Percentiles rank a stretch among this genome's conserved stretches.
Evolutionary conservation across 2,113 vertebrate genomes (phyloP).

Genomic region (Siphamia tubifer): DNA sequence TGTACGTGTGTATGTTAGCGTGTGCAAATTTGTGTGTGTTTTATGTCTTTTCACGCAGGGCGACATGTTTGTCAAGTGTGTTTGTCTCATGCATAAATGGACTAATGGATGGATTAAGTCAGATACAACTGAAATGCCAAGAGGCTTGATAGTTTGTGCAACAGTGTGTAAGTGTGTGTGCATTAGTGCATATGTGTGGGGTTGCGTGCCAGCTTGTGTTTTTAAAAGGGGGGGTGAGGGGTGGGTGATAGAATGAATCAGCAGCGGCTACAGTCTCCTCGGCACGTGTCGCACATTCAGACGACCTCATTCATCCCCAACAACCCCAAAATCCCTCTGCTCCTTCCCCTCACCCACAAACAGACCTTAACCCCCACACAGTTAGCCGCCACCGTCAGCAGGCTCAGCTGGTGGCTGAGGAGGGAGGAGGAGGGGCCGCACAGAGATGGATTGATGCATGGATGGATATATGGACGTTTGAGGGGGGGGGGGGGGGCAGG

Average conservation of each 20-base stretch:
- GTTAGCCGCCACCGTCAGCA: slow-evolving; percentile 38
- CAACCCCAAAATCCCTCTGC: slow-evolving; percentile 50
- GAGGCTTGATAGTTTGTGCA: too few relatives aligned
- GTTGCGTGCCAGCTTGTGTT: slow-evolving; percentile 46
- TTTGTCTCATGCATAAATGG: slow-evolving; percentile 8
- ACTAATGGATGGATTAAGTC: slow-evolving; percentile 35
- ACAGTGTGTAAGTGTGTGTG: too few relatives aligned
- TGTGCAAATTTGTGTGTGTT: slow-evolving; percentile 21
- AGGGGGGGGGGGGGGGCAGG: slow-evolving; percentile 4
- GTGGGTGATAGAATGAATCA: slow-evolving; percentile 56
- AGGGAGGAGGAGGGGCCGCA: slow-evolving; percentile 13
- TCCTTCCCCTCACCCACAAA: slow-evolving; percentile 47
- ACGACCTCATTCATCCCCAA: slow-evolving; percentile 69
- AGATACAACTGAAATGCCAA: slow-evolving; percentile 29
- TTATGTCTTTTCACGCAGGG: slow-evolving; percentile 3
- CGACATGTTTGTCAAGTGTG: slow-evolving; percentile 18
- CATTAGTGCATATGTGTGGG: slow-evolving; percentile 4
- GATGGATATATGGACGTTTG: slow-evolving; percentile 1
- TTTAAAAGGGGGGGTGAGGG: neutral
- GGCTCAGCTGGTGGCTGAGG: slow-evolving; percentile 61
- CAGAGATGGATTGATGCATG: slow-evolving; percentile 9
- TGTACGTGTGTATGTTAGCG: slow-evolving; percentile 20
- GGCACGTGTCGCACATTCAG: slow-evolving; percentile 72
- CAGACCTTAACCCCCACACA: slow-evolving; percentile 57
- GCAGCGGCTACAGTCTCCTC: slow-evolving; percentile 41